phyloP scores from a whole-genome alignment of 2,113 vertebrate genomes.

The Andinoacara biseriatus region DNA sequence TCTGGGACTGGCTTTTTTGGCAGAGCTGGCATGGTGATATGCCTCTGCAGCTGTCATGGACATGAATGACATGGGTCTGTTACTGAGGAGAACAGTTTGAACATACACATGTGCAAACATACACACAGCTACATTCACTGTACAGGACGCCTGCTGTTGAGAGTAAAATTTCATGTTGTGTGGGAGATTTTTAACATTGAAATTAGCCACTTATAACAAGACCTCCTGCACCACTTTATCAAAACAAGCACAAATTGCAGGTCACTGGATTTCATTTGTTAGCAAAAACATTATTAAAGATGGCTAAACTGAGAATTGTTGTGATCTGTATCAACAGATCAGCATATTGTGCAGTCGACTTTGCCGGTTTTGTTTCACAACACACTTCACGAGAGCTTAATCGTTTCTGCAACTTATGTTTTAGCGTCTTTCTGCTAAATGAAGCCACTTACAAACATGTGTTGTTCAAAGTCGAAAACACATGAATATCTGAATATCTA shows the following conservation, averaged over 20 bases:
- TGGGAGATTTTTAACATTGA: neutral
- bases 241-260: slow-evolving; percentile 67
- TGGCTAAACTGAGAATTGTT: slow-evolving; percentile 66
- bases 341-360: slow-evolving; percentile 28
- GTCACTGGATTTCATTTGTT: slow-evolving; percentile 59
- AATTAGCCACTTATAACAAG: slow-evolving; percentile 18
- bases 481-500: neutral
- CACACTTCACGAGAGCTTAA: neutral
- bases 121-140: neutral
- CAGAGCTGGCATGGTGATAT: slow-evolving; percentile 46
- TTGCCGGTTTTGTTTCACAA: neutral
- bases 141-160: neutral
- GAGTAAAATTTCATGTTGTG: neutral
- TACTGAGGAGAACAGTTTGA: slow-evolving; percentile 45
- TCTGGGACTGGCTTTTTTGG: slow-evolving; percentile 74
- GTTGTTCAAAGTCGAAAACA: neutral
- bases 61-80: slow-evolving; percentile 42
- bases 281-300: slow-evolving; percentile 64
- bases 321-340: slow-evolving; percentile 65
- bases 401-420: neutral
- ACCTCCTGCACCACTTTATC: slow-evolving; percentile 58
- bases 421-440: neutral
- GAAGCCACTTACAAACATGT: slow-evolving; percentile 16
- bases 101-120: slow-evolving; percentile 8
- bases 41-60: slow-evolving; percentile 72